Evolutionary conservation across 2,113 vertebrate genomes (phyloP).

Genomic region (Regulus satrapa): DNA sequence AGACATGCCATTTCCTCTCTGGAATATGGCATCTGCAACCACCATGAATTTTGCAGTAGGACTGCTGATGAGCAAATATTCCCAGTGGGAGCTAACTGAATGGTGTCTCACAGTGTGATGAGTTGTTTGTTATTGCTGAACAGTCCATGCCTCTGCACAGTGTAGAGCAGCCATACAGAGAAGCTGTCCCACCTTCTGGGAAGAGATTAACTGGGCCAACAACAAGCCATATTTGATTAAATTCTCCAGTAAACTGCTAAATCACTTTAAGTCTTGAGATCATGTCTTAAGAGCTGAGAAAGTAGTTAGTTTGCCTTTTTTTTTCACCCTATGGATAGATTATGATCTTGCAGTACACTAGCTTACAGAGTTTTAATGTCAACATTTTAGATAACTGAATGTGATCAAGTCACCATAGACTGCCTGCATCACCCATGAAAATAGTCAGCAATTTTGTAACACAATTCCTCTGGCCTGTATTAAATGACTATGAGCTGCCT

Average conservation of each 20-base stretch:
- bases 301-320: background rate
- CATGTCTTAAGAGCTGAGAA: background rate
- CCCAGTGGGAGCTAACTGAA: background rate
- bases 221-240: background rate
- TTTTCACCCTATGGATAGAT: background rate
- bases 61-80: background rate
- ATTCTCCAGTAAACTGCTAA: background rate
- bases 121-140: background rate
- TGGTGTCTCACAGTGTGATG: background rate
- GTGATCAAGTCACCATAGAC: background rate
- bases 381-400: background rate
- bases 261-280: background rate
- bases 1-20: background rate
- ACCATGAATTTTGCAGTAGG: background rate
- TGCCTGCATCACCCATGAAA: background rate
- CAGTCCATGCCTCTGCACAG: background rate
- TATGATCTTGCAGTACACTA: background rate
- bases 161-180: background rate
- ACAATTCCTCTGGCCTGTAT: background rate
- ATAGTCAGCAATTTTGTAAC: background rate
- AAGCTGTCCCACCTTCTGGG: background rate
- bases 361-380: background rate
- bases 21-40: background rate
- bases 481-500: background rate
- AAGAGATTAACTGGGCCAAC: fast-evolving